Conservation (phyloP, 2,113 vertebrate species). For the Pseudopipra pipra region DNA sequence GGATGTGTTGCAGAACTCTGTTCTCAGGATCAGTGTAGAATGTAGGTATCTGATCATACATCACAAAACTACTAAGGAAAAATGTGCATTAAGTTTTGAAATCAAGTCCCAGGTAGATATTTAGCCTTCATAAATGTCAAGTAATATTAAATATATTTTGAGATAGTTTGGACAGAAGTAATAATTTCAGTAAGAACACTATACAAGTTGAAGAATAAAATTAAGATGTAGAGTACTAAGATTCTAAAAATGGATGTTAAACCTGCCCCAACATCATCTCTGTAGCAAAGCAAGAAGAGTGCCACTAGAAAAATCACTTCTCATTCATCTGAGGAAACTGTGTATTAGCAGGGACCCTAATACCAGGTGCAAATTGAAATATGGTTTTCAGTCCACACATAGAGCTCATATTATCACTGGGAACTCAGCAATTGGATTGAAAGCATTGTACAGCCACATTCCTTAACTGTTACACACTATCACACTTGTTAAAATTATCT, state of each 20-base stretch:
- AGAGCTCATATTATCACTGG: not conserved
- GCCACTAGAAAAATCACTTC: not conserved
- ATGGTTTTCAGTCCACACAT: not conserved
- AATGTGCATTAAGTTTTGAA: not conserved
- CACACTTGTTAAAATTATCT: conserved; percentile 43
- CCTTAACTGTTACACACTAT: not conserved
- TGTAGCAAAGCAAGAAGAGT: not conserved
- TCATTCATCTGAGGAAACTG: not conserved
- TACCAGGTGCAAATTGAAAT: not conserved
- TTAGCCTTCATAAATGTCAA: not conserved
- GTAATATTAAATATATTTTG: not conserved
- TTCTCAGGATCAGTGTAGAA: not conserved
- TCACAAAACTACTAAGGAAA: not conserved
- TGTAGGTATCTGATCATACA: not conserved
- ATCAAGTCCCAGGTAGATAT: not conserved
- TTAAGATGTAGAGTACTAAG: not conserved
- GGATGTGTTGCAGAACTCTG: not conserved
- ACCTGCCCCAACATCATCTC: not conserved
- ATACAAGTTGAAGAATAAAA: not conserved
- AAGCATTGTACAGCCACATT: not conserved
- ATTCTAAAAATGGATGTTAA: not conserved
- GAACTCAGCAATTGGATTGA: not conserved
- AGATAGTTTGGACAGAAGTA: not conserved
- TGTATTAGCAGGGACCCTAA: conserved; percentile 12
- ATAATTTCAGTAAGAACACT: not conserved